These are phyloP conservation scores for Congeria kusceri DNA, from an alignment of 2,888 invertebrate species.

Conservation along the genomic window DNA sequence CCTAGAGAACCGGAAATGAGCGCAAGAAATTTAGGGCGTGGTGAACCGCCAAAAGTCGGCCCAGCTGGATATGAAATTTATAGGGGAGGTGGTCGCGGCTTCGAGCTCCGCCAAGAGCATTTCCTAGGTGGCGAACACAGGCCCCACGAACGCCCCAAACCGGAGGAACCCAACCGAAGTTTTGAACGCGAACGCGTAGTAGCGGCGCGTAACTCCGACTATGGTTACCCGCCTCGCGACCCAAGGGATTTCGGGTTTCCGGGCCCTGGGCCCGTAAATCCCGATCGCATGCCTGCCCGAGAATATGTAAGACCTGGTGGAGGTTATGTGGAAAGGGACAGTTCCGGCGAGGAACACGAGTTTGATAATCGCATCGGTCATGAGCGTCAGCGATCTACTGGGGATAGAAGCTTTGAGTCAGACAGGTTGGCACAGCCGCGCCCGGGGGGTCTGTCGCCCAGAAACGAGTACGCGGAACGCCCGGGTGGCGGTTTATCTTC, in stretches of 20 bases:
- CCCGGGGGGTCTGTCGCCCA: slow-evolving; percentile 32
- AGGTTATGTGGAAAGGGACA: slow-evolving; percentile 55
- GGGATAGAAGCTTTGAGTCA: slow-evolving; percentile 30
- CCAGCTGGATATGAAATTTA: slow-evolving; percentile 50
- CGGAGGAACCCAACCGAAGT: slow-evolving; percentile 38
- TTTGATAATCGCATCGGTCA: slow-evolving; percentile 54
- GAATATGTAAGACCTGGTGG: slow-evolving; percentile 43
- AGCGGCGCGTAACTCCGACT: not conserved
- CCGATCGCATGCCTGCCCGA: slow-evolving; percentile 11
- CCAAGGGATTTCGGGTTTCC: not conserved
- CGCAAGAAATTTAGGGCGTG: not conserved
- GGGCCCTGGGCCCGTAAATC: not conserved
- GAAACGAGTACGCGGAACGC: slow-evolving; percentile 36
- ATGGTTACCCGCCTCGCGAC: not conserved
- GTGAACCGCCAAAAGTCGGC: slow-evolving; percentile 2
- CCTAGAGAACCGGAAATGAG: slow-evolving; percentile 38
- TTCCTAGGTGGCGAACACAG: slow-evolving; percentile 52
- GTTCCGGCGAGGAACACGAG: slow-evolving; percentile 53
- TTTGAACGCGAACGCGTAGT: slow-evolving; percentile 40
- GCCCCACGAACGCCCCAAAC: slow-evolving; percentile 9
- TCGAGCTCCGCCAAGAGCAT: slow-evolving; percentile 70
- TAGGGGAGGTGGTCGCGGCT: slow-evolving; percentile 38
- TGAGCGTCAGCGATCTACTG: slow-evolving; percentile 57
- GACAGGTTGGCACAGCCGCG: slow-evolving; percentile 11
- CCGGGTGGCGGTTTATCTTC: slow-evolving; percentile 13